Conservation (phyloP, 2,888 invertebrate species). For the Empis livida region DNA sequence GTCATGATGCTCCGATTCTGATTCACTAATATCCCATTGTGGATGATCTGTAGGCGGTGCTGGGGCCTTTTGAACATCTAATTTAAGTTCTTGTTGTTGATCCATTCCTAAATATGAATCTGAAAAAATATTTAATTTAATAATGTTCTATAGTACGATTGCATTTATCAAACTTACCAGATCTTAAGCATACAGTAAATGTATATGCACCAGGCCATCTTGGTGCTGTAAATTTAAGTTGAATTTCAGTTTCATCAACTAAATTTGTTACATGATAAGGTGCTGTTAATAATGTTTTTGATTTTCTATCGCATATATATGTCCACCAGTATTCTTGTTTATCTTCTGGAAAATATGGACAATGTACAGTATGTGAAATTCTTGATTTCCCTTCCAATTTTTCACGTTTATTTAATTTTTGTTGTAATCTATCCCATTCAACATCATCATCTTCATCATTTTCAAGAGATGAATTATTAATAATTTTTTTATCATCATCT, state of each 20-base stretch:
- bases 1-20: slow-evolving; percentile 60
- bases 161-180: too few relatives aligned
- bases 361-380: slow-evolving; percentile 91
- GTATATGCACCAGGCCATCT: slow-evolving; percentile 85
- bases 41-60: slow-evolving; percentile 84
- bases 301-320: slow-evolving; percentile 92
- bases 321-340: slow-evolving; percentile 99
- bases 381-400: slow-evolving; percentile 88
- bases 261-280: slow-evolving; percentile 91
- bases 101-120: slow-evolving; percentile 98
- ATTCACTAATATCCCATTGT: slow-evolving; percentile 96
- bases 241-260: slow-evolving; percentile 77
- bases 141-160: too few relatives aligned
- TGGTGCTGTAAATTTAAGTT: slow-evolving; percentile 94
- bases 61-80: slow-evolving; percentile 94
- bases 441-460: slow-evolving; percentile 61
- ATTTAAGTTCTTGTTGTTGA: slow-evolving; percentile 86
- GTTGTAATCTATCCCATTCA: slow-evolving; percentile 87
- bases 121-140: slow-evolving; percentile 11
- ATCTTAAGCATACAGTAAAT: slow-evolving; percentile 83
- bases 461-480: slow-evolving; percentile 38
- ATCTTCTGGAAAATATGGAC: slow-evolving; percentile 87
- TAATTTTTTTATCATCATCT: slow-evolving; percentile 49
- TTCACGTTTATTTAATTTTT: slow-evolving; percentile 74
- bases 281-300: slow-evolving; percentile 77